A percentile compares a stretch with the other conserved stretches of the same genome.
Evolutionary conservation across 2,888 invertebrate genomes (phyloP).

Genomic region (Caradrina clavipalpis): DNA sequence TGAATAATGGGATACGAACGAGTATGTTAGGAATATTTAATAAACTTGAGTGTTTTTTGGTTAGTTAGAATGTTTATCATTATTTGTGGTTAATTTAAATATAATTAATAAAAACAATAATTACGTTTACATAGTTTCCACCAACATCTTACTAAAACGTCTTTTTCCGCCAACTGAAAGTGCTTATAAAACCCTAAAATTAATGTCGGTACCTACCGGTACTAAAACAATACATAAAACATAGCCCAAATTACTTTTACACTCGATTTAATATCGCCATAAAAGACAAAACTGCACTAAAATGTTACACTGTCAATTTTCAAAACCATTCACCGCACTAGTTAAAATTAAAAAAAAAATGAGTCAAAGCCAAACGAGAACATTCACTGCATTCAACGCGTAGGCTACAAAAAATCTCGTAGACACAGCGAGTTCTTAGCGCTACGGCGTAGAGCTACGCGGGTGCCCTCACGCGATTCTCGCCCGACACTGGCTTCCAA

Average conservation of each 20-base stretch:
- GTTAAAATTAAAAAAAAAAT: conserved; percentile 47
- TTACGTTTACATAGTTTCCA: neutral
- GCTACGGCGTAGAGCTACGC: conserved; percentile 77
- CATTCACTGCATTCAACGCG: conserved; percentile 52
- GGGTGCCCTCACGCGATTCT: conserved; percentile 70
- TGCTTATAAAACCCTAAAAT: conserved; percentile 17
- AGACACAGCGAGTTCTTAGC: conserved; percentile 71
- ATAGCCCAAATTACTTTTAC: conserved; percentile 57
- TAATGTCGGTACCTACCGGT: conserved; percentile 24
- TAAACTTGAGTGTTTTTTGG: conserved; percentile 33
- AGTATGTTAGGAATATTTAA: conserved; percentile 44
- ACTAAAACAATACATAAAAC: conserved; percentile 57
- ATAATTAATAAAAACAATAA: conserved; percentile 11
- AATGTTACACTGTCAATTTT: conserved; percentile 31
- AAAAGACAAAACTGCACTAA: conserved; percentile 30
- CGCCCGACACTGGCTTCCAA: conserved; percentile 73
- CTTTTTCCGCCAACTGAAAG: conserved; percentile 21
- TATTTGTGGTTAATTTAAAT: conserved; percentile 11
- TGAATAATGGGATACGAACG: neutral
- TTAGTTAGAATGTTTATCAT: neutral
- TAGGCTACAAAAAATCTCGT: conserved; percentile 51
- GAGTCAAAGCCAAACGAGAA: conserved; percentile 52
- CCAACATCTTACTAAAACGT: neutral
- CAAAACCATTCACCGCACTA: conserved; percentile 62
- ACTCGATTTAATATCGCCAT: conserved; percentile 41